Evolutionary conservation across 2,888 invertebrate species (phyloP).

Genomic region (Rhagium mordax): DNA sequence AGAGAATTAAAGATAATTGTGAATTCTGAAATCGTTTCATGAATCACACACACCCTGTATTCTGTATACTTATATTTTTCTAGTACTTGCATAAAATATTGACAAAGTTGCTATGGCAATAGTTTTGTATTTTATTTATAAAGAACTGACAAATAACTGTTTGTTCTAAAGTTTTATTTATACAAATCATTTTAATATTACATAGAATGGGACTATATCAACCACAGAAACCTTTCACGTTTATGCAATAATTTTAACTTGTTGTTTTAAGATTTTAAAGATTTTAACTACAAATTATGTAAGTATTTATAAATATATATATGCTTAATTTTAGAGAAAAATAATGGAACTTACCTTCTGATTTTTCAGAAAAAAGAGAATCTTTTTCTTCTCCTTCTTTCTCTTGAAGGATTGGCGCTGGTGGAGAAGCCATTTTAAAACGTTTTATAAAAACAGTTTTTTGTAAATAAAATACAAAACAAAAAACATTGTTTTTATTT

Average conservation of each 20-base stretch:
- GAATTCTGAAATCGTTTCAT: too few relatives aligned
- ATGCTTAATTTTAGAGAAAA: not conserved
- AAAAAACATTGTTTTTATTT: constrained; percentile 35
- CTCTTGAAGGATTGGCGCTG: constrained; percentile 33
- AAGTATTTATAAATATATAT: not conserved
- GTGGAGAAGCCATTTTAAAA: constrained; percentile 48
- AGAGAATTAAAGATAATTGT: too few relatives aligned
- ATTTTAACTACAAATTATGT: not conserved
- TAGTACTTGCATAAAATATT: not conserved
- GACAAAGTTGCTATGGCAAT: constrained; percentile 28
- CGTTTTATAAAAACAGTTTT: constrained; percentile 37
- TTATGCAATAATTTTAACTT: constrained; percentile 12
- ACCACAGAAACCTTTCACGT: not conserved
- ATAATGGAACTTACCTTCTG: constrained; percentile 56
- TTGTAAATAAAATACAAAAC: constrained; percentile 43
- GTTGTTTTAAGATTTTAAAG: not conserved
- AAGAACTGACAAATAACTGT: constrained; percentile 14
- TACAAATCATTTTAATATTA: constrained; percentile 20
- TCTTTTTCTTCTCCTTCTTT: constrained; percentile 61
- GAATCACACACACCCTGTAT: too few relatives aligned
- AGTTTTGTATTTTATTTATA: constrained; percentile 43
- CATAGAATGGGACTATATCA: not conserved
- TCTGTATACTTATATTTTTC: not conserved
- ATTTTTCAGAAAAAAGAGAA: constrained; percentile 63
- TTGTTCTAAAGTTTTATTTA: constrained; percentile 7